Conservation (phyloP, 2,888 invertebrate genomes). For the Sminthurides aquaticus region DNA sequence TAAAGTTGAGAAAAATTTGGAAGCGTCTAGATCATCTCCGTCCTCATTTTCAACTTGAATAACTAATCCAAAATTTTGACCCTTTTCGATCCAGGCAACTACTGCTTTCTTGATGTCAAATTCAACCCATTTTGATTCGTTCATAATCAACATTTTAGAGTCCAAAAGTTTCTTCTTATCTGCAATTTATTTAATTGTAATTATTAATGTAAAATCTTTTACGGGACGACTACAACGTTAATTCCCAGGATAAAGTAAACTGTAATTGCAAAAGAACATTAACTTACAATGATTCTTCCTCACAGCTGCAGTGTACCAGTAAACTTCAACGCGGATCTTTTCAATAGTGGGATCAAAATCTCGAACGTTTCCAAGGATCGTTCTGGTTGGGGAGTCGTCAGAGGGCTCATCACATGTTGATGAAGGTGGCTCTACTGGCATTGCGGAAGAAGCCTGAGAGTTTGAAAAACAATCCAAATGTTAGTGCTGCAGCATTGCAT, state of each 20-base stretch:
- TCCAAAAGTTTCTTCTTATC: conserved; percentile 51
- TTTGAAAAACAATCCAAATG: not conserved
- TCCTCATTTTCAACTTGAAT: conserved; percentile 56
- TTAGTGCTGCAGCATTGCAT: too few species aligned
- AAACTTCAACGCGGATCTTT: conserved; percentile 55
- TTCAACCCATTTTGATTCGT: conserved; percentile 50
- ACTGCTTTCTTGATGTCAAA: conserved; percentile 51
- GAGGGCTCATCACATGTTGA: conserved; percentile 30
- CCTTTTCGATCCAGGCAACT: conserved; percentile 47
- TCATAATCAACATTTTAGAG: conserved; percentile 49
- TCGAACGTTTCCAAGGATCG: not conserved
- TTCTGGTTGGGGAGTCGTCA: conserved; percentile 32
- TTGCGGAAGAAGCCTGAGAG: not conserved
- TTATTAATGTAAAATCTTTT: too few species aligned
- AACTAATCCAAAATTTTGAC: conserved; percentile 50
- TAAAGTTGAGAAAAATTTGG: conserved; percentile 29
- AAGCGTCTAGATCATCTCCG: conserved; percentile 37
- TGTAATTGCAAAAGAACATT: conserved; percentile 8
- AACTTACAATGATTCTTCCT: conserved; percentile 54
- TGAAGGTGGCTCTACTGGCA: conserved; percentile 13
- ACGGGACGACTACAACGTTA: too few species aligned
- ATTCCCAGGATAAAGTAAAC: too few species aligned
- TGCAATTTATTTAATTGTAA: too few species aligned
- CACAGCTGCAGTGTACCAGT: conserved; percentile 54
- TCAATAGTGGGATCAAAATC: conserved; percentile 41